Percentiles rank a stretch among this genome's conserved stretches.
phyloP scores from a whole-genome alignment of 2,888 invertebrate genomes.

The Andrena haemorrhoa region DNA sequence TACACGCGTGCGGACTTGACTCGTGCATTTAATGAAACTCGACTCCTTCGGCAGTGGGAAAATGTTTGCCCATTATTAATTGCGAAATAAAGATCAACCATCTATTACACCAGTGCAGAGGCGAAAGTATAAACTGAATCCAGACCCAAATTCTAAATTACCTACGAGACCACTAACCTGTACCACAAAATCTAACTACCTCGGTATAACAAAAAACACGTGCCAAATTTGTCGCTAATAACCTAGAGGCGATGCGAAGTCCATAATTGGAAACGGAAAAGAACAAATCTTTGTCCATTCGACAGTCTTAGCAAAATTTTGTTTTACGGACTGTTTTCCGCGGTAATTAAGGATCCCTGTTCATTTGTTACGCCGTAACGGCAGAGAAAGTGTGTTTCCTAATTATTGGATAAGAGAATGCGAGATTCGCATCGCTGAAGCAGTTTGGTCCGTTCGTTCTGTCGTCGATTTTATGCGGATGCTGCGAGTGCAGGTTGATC shows the following conservation, averaged over 20 bases:
- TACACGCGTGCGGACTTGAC: slow-evolving; percentile 10
- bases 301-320: too few relatives aligned
- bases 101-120: too few relatives aligned
- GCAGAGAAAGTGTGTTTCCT: slow-evolving; percentile 59
- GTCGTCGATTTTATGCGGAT: slow-evolving; percentile 2
- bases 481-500: background rate
- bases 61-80: background rate
- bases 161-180: too few relatives aligned
- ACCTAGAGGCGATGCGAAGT: too few relatives aligned
- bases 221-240: too few relatives aligned
- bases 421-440: slow-evolving; percentile 33
- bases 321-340: slow-evolving; percentile 8
- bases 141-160: too few relatives aligned
- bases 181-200: too few relatives aligned
- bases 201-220: too few relatives aligned
- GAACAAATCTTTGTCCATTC: too few relatives aligned
- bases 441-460: slow-evolving; percentile 19
- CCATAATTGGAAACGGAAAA: too few relatives aligned
- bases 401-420: slow-evolving; percentile 51
- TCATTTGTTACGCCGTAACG: slow-evolving; percentile 19
- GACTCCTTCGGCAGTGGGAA: background rate
- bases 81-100: background rate
- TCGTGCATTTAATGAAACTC: slow-evolving; percentile 15
- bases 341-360: slow-evolving; percentile 47
- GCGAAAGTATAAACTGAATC: too few relatives aligned